phyloP scores from a whole-genome alignment of 2,113 vertebrate genomes.

The Chlamydotis undulata region DNA sequence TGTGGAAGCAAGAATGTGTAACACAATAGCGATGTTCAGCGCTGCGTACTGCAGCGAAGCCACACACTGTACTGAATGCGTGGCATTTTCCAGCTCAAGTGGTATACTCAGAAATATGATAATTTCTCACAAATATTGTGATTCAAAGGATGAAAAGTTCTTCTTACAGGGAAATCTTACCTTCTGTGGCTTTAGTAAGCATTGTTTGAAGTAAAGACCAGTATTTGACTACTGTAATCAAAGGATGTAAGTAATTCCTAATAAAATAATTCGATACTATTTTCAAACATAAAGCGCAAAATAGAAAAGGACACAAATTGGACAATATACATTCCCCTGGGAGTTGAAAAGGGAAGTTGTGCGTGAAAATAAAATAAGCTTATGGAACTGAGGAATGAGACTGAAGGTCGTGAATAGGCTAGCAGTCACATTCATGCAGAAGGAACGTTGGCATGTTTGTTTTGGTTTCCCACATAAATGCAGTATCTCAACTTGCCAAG shows the following conservation, averaged over 20 bases:
- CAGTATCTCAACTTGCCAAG: not conserved
- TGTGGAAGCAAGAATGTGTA: not conserved
- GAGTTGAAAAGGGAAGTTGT: conserved; percentile 3
- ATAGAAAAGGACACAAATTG: conserved; percentile 7
- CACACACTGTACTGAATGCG: not conserved
- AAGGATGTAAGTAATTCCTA: not conserved
- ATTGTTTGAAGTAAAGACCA: not conserved
- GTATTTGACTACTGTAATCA: not conserved
- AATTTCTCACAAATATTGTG: not conserved
- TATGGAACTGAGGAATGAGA: not conserved
- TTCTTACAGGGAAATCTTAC: not conserved
- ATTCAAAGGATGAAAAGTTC: not conserved
- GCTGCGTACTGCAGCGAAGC: not conserved
- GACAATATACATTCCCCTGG: not conserved
- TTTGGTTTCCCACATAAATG: not conserved
- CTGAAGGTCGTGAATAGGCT: not conserved
- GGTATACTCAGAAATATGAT: not conserved
- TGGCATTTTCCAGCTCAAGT: not conserved
- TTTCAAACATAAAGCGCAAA: conserved; percentile 3
- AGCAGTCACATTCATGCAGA: not conserved
- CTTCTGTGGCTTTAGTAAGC: not conserved
- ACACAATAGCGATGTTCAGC: not conserved
- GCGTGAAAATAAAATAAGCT: conserved; percentile 36
- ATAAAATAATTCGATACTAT: not conserved
- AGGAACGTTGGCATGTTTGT: not conserved